Evolutionary conservation across 2,888 invertebrate species (phyloP), one percentile per base, ranked within the genome.

Genomic region (Pristionchus maxplancki): DNA sequence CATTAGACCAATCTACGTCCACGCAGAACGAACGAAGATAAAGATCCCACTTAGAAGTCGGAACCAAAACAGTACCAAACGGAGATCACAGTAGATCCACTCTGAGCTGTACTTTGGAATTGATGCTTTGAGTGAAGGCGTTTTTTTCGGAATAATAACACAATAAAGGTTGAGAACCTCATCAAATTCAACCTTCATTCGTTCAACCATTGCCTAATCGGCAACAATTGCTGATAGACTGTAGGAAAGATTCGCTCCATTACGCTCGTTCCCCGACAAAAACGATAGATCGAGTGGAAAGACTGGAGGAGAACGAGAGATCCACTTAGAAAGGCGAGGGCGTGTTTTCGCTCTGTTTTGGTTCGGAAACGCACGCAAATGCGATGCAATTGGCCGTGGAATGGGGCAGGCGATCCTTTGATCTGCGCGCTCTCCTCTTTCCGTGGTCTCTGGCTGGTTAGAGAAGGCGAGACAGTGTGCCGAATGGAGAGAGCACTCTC

Each of bases 1-100:
- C 71, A 78, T 28, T 40, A 78, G 78, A 44, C 28, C 78, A 78
- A 78, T 78, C 48, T 48, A 78, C 78, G 78, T n/a, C 20, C 78
- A 78, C 37, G 31, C 11, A 28, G 13, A 31, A 1, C 31, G 37
- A 71, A n/a, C 5, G 58, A 24, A 58, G 58, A 58, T 58, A 58
- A 58, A 58, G 58, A 58, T 58, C 20, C 58, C 58, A 58, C 58
- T 58, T n/a, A 58, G 24, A 17, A 48, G 48, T 48, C 6, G 48
- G 13, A 13, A 9, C 13, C 48, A 13, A 48, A 48, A 48, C 17
- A 50, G 50, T 50, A n/a, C 58, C 58, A 58, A 24, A 24, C 1
- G 3, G 58, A 58, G 58, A 58, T n/a, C 58, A n/a, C n/a, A n/a
- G 58, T n/a, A 50, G 20, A 20, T 20, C n/a, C n/a, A 50, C 17